Evolutionary conservation across 2,113 vertebrate genomes (phyloP).

Genomic region (Pluvialis apricaria): DNA sequence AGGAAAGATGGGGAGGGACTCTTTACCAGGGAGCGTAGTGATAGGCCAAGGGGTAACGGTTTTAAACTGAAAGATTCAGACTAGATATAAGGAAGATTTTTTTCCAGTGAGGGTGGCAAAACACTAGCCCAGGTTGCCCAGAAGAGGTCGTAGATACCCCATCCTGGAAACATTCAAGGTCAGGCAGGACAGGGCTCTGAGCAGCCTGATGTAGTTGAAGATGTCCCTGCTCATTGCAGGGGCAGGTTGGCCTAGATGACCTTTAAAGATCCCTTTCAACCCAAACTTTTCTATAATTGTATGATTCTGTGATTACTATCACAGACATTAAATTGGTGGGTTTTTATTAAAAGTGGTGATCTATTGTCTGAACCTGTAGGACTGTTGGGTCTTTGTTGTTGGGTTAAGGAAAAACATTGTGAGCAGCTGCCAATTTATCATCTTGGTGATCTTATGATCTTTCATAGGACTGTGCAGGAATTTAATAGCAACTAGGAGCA

Average conservation of each 20-base stretch:
- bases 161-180: background rate
- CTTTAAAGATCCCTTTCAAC: background rate
- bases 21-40: background rate
- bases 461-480: background rate
- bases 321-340: background rate
- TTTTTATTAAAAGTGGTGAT: background rate
- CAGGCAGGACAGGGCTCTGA: background rate
- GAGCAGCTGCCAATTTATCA: background rate
- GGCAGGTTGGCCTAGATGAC: background rate
- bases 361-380: background rate
- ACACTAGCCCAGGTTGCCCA: background rate
- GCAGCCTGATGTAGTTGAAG: background rate
- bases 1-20: background rate
- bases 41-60: background rate
- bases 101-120: background rate
- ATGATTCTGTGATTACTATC: background rate
- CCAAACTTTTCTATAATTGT: background rate
- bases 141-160: background rate
- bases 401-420: background rate
- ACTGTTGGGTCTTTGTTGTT: background rate
- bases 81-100: background rate
- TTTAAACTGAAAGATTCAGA: background rate
- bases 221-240: background rate
- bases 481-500: background rate
- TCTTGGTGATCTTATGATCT: background rate